These are phyloP conservation scores for Drosophila tani DNA, from an alignment of 1,140 invertebrate genomes.

Conservation along the genomic window DNA sequence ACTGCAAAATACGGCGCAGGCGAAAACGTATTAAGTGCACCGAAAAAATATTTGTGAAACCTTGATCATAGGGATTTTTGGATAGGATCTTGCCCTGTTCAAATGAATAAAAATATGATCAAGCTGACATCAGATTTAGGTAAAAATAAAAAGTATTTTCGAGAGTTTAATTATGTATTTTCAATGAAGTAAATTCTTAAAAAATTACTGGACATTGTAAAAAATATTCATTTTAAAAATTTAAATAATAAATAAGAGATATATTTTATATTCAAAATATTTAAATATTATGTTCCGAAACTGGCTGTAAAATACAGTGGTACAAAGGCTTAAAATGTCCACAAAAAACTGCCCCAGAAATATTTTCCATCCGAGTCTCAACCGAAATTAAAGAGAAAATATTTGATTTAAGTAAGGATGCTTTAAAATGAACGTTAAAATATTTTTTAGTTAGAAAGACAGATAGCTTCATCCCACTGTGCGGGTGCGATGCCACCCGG, in stretches of 20 bases:
- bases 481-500: conserved; percentile 5
- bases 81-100: too few relatives aligned
- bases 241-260: not conserved
- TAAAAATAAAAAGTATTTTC: too few relatives aligned
- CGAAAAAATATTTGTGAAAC: not conserved
- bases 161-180: too few relatives aligned
- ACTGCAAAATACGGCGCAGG: conserved; percentile 15
- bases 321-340: too few relatives aligned
- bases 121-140: not conserved
- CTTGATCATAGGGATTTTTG: not conserved
- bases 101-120: not conserved
- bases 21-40: not conserved
- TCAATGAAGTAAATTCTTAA: not conserved
- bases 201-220: not conserved
- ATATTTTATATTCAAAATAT: too few relatives aligned
- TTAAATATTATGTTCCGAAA: too few relatives aligned
- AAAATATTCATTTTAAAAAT: not conserved
- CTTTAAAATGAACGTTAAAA: not conserved
- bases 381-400: too few relatives aligned
- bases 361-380: too few relatives aligned
- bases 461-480: conserved; percentile 31
- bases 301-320: too few relatives aligned
- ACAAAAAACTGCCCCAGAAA: too few relatives aligned
- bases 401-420: too few relatives aligned
- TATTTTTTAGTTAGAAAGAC: not conserved